Conservation (phyloP, 2,797 vertebrate species). For the Cuculus canorus region DNA sequence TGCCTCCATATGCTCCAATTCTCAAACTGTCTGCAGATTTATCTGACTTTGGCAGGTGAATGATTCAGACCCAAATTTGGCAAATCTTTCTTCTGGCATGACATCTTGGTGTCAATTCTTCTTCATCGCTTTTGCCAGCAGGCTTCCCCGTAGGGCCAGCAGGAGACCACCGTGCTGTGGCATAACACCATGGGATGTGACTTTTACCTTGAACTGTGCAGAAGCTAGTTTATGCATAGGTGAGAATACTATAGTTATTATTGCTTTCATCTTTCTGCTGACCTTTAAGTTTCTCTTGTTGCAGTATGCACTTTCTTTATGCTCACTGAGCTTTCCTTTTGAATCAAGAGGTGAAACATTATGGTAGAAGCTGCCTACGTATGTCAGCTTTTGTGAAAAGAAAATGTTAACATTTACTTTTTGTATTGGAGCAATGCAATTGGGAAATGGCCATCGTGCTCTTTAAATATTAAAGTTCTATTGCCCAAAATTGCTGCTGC, state of each 20-base stretch:
- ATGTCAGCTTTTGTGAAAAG: neutral
- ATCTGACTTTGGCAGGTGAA: neutral
- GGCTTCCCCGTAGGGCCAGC: neutral
- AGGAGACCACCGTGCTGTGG: neutral
- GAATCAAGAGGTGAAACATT: constrained; percentile 15
- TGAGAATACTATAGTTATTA: neutral
- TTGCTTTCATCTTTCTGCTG: neutral
- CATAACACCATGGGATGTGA: neutral
- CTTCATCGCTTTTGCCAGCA: neutral
- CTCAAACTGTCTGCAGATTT: neutral
- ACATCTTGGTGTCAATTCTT: neutral
- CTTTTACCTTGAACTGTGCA: neutral
- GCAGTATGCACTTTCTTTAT: neutral
- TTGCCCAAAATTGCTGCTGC: neutral
- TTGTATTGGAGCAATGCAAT: neutral
- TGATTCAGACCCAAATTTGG: neutral
- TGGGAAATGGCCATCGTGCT: neutral
- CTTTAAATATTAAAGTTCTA: constrained; percentile 53
- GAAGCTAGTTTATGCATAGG: neutral
- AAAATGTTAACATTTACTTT: constrained; percentile 44
- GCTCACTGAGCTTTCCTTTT: neutral
- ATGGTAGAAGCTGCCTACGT: neutral
- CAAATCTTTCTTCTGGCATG: neutral
- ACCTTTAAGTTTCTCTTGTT: constrained; percentile 36
- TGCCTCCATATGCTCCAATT: neutral